Percentiles rank a stretch among this genome's conserved stretches.
These are phyloP conservation scores for Orchesellides sinensis DNA, from an alignment of 2,888 invertebrate genomes.

Conservation along the genomic window DNA sequence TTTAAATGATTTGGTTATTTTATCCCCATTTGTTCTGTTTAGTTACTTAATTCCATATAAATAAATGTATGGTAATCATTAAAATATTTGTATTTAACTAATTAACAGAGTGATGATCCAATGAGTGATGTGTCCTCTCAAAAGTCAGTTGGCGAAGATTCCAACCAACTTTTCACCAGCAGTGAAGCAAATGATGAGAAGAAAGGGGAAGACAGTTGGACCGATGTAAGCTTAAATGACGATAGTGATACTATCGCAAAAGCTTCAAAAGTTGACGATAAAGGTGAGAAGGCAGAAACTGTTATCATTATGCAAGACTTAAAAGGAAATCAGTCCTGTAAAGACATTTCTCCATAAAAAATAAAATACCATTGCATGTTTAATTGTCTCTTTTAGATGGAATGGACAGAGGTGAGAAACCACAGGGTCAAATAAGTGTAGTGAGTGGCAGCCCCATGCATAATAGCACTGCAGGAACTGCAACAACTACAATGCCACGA, in stretches of 20 bases:
- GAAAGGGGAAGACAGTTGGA: conserved; percentile 93
- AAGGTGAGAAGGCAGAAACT: conserved; percentile 64
- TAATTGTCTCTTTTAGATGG: conserved; percentile 48
- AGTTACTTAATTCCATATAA: not conserved
- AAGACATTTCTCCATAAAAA: not conserved
- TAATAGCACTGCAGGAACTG: conserved; percentile 77
- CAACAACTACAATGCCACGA: conserved; percentile 80
- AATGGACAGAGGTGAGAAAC: conserved; percentile 83
- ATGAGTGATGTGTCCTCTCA: conserved; percentile 81
- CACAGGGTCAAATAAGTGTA: conserved; percentile 85
- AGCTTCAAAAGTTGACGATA: conserved; percentile 72
- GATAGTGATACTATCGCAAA: conserved; percentile 79
- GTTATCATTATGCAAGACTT: not conserved
- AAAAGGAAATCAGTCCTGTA: not conserved
- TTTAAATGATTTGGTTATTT: too few species aligned
- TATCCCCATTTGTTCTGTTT: not conserved
- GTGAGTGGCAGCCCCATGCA: conserved; percentile 77
- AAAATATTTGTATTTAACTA: not conserved
- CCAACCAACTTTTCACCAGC: conserved; percentile 68
- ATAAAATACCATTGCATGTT: not conserved
- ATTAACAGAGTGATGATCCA: conserved; percentile 88
- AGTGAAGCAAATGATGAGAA: conserved; percentile 81
- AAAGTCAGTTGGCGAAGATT: conserved; percentile 72
- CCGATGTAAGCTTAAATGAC: conserved; percentile 94
- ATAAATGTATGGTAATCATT: not conserved